Evolutionary conservation across 2,888 invertebrate genomes (phyloP), one percentile per base, ranked within the genome.

Genomic region (Melinaea marsaeus): DNA sequence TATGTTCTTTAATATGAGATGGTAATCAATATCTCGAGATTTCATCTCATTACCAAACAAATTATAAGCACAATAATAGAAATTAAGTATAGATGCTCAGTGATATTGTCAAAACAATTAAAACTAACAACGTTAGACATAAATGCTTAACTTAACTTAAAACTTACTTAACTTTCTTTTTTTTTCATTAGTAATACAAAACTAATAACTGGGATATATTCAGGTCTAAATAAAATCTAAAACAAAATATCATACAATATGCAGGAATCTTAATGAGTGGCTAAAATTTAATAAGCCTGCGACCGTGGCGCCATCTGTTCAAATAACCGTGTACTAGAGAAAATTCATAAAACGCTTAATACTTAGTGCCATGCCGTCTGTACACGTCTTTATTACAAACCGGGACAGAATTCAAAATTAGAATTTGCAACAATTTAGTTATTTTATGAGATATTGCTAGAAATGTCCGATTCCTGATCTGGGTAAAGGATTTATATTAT

Each of bases 381-480:
- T 22, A 22, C 22, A 22, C 22, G 22, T 22, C 22, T 75, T 76
- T 76, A 76, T 73, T 71, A 66, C 70, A 57, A 60, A 69, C 69
- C 70, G 71, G 73, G 72, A 71, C 73, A 71, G 74, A 75, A 74
- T 75, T 73, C 74, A 73, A 74, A 75, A 76, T 75, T 74, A 75
- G 74, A 74, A 72, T 74, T 71, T 65, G 66, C 69, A 69, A 22
- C 73, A 75, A 73, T 74, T 73, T 71, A 68, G 68, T 55, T 68
- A 62, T 66, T 68, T 69, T 69, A 71, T 69, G 22, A 22, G 22
- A 22, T 22, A 22, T 22, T 67, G 62, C 68, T 63, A 63, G 37
- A 35, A 7, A 9, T 61, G 58, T 46, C 62, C 59, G 65, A 56
- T 55, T 65, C 59, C 48, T 54, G 61, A 60, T 48, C 47, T 33